Conservation (phyloP, 2,797 vertebrate genomes). For the Passerculus sandwichensis region DNA sequence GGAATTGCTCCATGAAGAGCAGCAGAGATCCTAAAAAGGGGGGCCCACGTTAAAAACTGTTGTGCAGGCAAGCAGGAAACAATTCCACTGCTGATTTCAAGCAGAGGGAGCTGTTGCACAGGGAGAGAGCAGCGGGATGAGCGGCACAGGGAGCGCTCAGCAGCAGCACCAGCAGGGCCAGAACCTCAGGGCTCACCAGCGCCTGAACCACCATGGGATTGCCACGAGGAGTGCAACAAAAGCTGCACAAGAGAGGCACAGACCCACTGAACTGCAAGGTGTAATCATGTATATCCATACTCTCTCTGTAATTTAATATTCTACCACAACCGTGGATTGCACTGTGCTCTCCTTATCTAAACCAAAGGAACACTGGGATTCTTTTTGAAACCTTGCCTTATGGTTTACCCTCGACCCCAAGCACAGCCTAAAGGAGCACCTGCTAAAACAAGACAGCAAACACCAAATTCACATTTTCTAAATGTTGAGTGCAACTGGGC, state of each 20-base stretch:
- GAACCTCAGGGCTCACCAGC: not conserved
- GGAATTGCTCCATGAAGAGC: not conserved
- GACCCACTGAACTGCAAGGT: conserved; percentile 12
- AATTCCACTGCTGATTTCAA: conserved; percentile 73
- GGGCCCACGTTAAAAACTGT: not conserved
- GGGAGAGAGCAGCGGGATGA: conserved; percentile 58
- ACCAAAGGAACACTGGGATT: not conserved
- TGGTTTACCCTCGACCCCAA: not conserved
- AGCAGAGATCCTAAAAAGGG: not conserved
- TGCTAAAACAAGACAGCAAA: not conserved
- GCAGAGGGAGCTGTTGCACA: conserved; percentile 81
- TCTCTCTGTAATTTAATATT: not conserved
- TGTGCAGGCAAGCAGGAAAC: not conserved
- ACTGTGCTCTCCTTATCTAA: not conserved
- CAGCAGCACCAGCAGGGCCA: not conserved
- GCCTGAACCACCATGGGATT: not conserved
- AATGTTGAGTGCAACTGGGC: not conserved
- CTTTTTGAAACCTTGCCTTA: not conserved
- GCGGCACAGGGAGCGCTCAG: not conserved
- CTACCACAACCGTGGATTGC: rapidly evolving
- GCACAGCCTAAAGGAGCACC: not conserved
- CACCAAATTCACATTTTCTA: not conserved
- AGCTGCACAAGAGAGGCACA: conserved; percentile 37
- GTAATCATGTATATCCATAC: not conserved
- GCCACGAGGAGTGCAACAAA: not conserved